Percentiles rank a stretch among this genome's conserved stretches.
phyloP scores from a whole-genome alignment of 2,113 vertebrate genomes.

The Percopsis transmontana region DNA sequence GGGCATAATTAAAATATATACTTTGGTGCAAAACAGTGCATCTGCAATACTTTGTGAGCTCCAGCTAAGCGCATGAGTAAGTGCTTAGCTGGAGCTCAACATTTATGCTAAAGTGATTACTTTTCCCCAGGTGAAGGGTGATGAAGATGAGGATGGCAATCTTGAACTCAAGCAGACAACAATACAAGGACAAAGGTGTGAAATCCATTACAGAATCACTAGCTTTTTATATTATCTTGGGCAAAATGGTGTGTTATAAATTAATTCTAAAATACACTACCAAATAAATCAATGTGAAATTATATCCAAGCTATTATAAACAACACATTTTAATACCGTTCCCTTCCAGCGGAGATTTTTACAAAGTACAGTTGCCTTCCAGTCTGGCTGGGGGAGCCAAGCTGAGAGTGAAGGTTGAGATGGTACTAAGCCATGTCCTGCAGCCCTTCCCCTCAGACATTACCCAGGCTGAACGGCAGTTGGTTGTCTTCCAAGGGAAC shows the following conservation, averaged over 20 bases:
- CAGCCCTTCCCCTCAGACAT: conserved; percentile 93
- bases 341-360: conserved; percentile 86
- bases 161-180: conserved; percentile 87
- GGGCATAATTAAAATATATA: no score
- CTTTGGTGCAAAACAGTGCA: no score
- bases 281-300: no score
- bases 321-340: conserved; percentile 6
- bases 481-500: conserved; percentile 96
- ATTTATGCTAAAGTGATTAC: background rate
- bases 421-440: conserved; percentile 89
- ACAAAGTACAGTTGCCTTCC: conserved; percentile 84
- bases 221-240: background rate
- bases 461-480: conserved; percentile 94
- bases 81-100: background rate
- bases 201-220: background rate
- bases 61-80: no score
- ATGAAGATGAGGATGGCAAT: conserved; percentile 90
- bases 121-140: conserved; percentile 85
- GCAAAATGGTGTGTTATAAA: no score
- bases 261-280: no score
- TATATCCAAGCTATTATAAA: background rate
- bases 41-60: no score
- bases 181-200: conserved; percentile 86
- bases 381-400: conserved; percentile 84
- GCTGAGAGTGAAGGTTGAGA: conserved; percentile 86